These are phyloP conservation scores for Nipponia nippon DNA, from an alignment of 2,113 vertebrate species.

Conservation along the genomic window DNA sequence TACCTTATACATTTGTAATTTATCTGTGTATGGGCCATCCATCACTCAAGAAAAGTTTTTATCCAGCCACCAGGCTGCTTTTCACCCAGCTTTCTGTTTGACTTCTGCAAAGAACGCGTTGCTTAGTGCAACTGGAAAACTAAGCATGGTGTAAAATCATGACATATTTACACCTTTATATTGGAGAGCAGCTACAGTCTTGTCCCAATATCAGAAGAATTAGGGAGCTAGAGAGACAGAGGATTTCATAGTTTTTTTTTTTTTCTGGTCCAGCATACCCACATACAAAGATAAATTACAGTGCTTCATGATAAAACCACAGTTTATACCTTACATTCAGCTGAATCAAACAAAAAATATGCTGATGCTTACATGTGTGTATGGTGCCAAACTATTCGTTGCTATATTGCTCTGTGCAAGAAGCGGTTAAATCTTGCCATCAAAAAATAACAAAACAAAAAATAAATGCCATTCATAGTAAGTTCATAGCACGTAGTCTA, in stretches of 20 bases:
- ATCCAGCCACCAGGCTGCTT: not conserved
- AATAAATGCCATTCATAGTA: not conserved
- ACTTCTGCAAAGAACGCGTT: not conserved
- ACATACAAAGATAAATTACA: not conserved
- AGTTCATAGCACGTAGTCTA: not conserved
- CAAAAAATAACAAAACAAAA: not conserved
- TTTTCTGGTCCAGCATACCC: not conserved
- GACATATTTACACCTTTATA: not conserved
- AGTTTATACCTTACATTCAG: not conserved
- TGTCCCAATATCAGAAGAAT: not conserved
- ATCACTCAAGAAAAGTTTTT: not conserved
- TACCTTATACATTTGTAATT: not conserved
- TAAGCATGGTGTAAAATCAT: not conserved
- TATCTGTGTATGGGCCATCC: not conserved
- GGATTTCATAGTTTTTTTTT: accelerated
- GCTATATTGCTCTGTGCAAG: not conserved
- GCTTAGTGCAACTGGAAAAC: not conserved
- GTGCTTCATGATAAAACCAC: not conserved
- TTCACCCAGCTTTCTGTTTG: not conserved
- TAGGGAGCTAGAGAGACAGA: not conserved
- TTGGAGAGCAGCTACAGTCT: not conserved
- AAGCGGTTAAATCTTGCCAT: not conserved
- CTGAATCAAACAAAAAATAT: not conserved
- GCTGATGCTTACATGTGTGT: not conserved
- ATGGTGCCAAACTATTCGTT: not conserved